Conservation (phyloP, 2,113 vertebrate genomes). For the Pteruthius melanotis region DNA sequence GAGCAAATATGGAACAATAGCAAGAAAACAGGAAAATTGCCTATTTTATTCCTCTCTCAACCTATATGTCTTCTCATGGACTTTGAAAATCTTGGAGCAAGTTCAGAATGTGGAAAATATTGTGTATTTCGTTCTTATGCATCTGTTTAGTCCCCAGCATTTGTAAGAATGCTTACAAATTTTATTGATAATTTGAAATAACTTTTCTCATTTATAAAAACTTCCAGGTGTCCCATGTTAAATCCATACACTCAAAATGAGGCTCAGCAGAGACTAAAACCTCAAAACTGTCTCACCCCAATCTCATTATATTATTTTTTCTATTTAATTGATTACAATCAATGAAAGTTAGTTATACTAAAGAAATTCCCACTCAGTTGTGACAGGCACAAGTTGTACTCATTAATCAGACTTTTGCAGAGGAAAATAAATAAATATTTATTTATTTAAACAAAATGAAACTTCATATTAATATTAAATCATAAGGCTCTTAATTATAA, state of each 20-base stretch:
- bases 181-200: neutral
- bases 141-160: neutral
- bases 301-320: neutral
- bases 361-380: neutral
- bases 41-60: neutral
- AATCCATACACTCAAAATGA: neutral
- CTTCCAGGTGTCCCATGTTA: neutral
- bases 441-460: neutral
- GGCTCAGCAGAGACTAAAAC: neutral
- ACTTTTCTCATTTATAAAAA: neutral
- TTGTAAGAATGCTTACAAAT: neutral
- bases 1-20: neutral
- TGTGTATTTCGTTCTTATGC: neutral
- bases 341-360: neutral
- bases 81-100: neutral
- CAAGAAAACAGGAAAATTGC: neutral
- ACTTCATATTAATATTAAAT: neutral
- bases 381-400: neutral
- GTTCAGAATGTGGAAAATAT: neutral
- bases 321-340: neutral
- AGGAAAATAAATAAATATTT: neutral
- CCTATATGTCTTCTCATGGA: fast-evolving
- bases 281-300: neutral
- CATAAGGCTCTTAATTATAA: neutral
- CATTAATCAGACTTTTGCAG: neutral